A percentile compares a stretch with the other conserved stretches of the same genome.
Conservation (phyloP, 2,797 vertebrate genomes). For the Eidolon dupreanum region DNA sequence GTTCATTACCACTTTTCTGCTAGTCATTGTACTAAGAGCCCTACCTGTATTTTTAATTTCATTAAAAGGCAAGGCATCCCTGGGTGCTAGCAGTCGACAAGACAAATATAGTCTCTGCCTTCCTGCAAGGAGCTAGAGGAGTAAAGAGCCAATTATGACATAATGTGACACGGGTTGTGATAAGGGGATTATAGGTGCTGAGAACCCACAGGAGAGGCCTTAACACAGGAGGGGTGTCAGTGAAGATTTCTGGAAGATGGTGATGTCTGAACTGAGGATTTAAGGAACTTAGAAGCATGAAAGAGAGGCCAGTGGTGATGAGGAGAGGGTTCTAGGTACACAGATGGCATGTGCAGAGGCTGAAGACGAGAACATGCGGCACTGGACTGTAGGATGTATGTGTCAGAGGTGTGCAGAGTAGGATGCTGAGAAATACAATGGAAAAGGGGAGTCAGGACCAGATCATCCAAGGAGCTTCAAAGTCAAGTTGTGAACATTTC, state of each 20-base stretch:
- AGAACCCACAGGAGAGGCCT: background rate
- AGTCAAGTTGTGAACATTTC: background rate
- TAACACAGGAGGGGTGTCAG: background rate
- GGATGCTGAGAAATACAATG: background rate
- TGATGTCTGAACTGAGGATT: background rate
- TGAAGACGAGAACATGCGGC: background rate
- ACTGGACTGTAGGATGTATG: background rate
- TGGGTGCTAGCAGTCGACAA: background rate
- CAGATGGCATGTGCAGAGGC: background rate
- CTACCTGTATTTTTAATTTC: background rate
- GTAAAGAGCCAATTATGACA: background rate
- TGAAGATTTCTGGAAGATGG: background rate
- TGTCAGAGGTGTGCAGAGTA: background rate
- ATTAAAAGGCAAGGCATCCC: background rate
- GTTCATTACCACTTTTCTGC: background rate
- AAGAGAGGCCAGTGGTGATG: background rate
- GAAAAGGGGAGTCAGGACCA: background rate
- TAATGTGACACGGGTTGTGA: background rate
- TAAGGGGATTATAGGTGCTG: background rate
- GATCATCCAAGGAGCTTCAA: background rate
- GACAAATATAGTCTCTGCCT: background rate
- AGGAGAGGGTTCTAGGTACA: background rate
- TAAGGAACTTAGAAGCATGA: background rate
- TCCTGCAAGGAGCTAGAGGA: background rate
- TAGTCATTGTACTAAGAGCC: background rate